A percentile compares a stretch with the other conserved stretches of the same genome.
Evolutionary conservation across 1,140 invertebrate species (phyloP).

Genomic region (Lordiphosa stackelbergi): DNA sequence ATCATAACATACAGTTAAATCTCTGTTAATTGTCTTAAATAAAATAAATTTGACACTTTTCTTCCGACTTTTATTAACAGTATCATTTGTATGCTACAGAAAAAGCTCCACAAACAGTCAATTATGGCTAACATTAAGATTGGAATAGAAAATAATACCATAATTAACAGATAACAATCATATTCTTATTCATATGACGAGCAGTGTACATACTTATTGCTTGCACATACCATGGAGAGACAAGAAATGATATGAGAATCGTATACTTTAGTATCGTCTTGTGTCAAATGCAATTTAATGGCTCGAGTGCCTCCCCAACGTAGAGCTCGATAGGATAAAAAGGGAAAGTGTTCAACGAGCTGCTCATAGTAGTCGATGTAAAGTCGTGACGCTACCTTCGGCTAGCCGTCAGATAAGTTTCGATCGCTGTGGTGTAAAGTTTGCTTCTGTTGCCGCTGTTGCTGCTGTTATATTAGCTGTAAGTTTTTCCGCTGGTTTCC

Average conservation of each 20-base stretch:
- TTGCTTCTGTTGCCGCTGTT: neutral
- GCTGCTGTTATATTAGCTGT: constrained; percentile 14
- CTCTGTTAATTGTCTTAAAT: no score
- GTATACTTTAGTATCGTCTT: constrained; percentile 8
- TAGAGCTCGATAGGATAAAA: constrained; percentile 11
- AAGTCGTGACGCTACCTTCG: neutral
- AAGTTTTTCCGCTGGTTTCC: constrained; percentile 20
- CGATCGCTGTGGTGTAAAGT: constrained; percentile 6
- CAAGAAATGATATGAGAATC: neutral
- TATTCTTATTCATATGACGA: no score
- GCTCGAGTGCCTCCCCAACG: constrained; percentile 2
- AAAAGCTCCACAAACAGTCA: no score
- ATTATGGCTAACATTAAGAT: no score
- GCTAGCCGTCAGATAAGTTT: neutral
- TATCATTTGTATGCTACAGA: no score
- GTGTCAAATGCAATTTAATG: constrained; percentile 11
- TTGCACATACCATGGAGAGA: no score
- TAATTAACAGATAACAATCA: no score
- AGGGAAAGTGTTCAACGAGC: constrained; percentile 2
- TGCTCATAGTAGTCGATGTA: constrained; percentile 6
- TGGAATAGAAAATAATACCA: no score
- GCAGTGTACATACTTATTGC: no score
- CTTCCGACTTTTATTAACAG: no score
- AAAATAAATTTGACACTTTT: no score
- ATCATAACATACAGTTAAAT: no score